Conservation (phyloP, 2,888 invertebrate genomes). For the Aricia artaxerxes region DNA sequence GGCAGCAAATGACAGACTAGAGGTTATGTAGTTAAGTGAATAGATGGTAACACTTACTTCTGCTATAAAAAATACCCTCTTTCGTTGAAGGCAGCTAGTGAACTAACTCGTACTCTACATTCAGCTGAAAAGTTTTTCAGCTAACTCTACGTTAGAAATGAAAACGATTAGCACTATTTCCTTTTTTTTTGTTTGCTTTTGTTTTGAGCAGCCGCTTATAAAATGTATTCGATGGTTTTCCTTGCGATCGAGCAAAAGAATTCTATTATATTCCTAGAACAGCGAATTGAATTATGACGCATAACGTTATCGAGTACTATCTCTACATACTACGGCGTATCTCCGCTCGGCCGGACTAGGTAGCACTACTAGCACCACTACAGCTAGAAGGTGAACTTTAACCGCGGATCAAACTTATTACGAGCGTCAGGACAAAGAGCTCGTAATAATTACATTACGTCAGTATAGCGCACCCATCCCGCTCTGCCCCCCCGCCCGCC, state of each 20-base stretch:
- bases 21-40: too few species aligned
- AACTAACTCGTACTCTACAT: background rate
- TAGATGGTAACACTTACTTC: too few species aligned
- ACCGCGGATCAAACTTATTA: background rate
- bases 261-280: background rate
- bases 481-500: background rate
- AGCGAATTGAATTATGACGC: background rate
- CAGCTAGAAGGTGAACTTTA: background rate
- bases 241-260: background rate
- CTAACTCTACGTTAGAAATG: background rate
- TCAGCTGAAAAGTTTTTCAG: background rate
- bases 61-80: background rate
- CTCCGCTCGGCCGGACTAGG: background rate
- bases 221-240: too few species aligned
- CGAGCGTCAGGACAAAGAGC: constrained; percentile 12
- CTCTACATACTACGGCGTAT: background rate
- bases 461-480: background rate
- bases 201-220: too few species aligned
- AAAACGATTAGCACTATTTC: background rate
- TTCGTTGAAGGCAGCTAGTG: background rate
- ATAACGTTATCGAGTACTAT: constrained; percentile 6
- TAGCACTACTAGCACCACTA: background rate
- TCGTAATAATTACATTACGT: background rate
- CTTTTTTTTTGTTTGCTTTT: too few species aligned
- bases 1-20: too few species aligned